phyloP scores from a whole-genome alignment of 2,888 invertebrate species.

The Ornithoptera priamus region DNA sequence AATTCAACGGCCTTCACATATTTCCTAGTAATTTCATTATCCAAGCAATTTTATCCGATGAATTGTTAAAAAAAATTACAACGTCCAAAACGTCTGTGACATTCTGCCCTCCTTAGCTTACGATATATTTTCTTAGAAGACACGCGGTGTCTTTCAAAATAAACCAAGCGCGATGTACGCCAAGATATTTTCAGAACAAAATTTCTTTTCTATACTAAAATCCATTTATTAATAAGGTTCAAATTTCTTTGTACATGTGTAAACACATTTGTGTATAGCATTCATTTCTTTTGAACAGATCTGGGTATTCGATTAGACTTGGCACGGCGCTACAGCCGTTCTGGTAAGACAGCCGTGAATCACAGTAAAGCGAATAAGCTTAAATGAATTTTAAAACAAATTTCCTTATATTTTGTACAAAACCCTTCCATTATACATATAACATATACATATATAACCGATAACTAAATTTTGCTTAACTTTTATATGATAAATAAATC shows the following conservation, averaged over 20 bases:
- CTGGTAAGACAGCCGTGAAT: slow-evolving; percentile 31
- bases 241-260: slow-evolving; percentile 16
- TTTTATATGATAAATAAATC: too few species aligned
- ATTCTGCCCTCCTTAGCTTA: slow-evolving; percentile 29
- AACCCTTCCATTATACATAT: neutral
- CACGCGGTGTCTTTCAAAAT: slow-evolving; percentile 31
- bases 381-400: neutral
- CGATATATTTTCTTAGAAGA: slow-evolving; percentile 33
- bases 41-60: slow-evolving; percentile 36
- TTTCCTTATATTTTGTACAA: neutral
- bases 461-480: too few species aligned
- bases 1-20: slow-evolving; percentile 7
- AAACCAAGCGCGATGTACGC: slow-evolving; percentile 18
- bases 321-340: slow-evolving; percentile 37
- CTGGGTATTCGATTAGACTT: slow-evolving; percentile 41
- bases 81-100: slow-evolving; percentile 29
- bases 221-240: slow-evolving; percentile 29
- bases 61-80: slow-evolving; percentile 35
- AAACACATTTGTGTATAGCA: slow-evolving; percentile 15
- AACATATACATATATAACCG: neutral
- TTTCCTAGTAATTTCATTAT: slow-evolving; percentile 35
- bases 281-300: slow-evolving; percentile 33
- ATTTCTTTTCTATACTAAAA: neutral
- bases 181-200: slow-evolving; percentile 1
- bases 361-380: slow-evolving; percentile 17